These are phyloP conservation scores for Listrodromus nycthemerus DNA, from an alignment of 2,888 invertebrate species.

Conservation along the genomic window DNA sequence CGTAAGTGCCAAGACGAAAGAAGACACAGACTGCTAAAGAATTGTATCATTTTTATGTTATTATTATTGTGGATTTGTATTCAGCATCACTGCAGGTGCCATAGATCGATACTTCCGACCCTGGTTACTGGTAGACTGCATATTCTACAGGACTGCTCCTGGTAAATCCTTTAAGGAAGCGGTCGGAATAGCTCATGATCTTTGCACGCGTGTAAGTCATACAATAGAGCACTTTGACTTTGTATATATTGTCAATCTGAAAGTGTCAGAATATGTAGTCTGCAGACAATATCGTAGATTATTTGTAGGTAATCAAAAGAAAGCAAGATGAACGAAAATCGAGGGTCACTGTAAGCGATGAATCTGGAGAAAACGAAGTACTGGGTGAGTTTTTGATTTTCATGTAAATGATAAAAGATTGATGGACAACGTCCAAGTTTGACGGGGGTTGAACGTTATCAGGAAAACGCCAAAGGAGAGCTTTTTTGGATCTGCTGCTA, in stretches of 20 bases:
- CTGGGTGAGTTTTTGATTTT: slow-evolving; percentile 49
- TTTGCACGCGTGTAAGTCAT: slow-evolving; percentile 46
- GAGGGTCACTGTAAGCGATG: background rate
- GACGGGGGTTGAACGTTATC: background rate
- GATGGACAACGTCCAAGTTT: slow-evolving; percentile 48
- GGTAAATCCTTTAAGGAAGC: slow-evolving; percentile 70
- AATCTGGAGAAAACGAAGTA: slow-evolving; percentile 17
- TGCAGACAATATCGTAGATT: background rate
- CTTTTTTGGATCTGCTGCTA: slow-evolving; percentile 89
- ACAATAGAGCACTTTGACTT: slow-evolving; percentile 63
- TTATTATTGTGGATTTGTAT: background rate
- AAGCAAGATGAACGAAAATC: slow-evolving; percentile 68
- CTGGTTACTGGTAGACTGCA: slow-evolving; percentile 71
- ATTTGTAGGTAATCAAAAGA: slow-evolving; percentile 72
- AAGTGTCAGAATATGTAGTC: background rate
- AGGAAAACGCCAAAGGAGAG: slow-evolving; percentile 87
- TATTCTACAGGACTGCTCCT: slow-evolving; percentile 68
- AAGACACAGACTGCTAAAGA: background rate
- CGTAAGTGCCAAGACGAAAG: slow-evolving; percentile 77
- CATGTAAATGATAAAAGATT: background rate
- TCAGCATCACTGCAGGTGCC: background rate
- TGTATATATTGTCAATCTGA: background rate
- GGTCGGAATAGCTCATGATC: slow-evolving; percentile 67
- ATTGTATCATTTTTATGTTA: background rate
- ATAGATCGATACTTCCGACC: slow-evolving; percentile 68